Percentiles rank a stretch among this genome's conserved stretches.
phyloP scores from a whole-genome alignment of 2,888 invertebrate species.

The Lepidonotus clava region DNA sequence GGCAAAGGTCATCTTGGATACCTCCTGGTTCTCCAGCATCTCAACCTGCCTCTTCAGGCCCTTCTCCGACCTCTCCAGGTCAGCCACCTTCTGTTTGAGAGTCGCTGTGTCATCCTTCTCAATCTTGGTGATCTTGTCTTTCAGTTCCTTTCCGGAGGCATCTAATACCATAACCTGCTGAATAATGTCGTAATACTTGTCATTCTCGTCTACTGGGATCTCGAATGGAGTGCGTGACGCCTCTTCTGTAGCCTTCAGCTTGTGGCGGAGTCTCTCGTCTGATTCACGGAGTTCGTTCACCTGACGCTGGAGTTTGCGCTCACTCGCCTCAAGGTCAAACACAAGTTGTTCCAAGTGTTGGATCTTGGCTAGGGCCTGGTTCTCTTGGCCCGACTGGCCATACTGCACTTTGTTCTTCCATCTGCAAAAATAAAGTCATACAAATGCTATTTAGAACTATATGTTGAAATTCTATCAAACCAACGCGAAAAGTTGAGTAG shows the following conservation, averaged over 20 bases:
- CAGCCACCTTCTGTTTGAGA: slow-evolving; percentile 54
- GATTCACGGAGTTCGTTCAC: slow-evolving; percentile 67
- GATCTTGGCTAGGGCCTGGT: slow-evolving; percentile 59
- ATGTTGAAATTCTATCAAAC: background rate
- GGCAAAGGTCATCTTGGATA: slow-evolving; percentile 1
- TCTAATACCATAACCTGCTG: slow-evolving; percentile 47
- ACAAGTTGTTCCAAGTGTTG: slow-evolving; percentile 68
- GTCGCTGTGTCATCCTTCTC: slow-evolving; percentile 60
- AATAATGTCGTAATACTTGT: slow-evolving; percentile 54
- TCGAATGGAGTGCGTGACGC: background rate
- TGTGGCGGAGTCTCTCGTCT: slow-evolving; percentile 9
- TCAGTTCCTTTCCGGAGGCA: slow-evolving; percentile 58
- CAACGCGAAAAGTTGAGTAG: too few species aligned
- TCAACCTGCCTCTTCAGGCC: slow-evolving; percentile 59
- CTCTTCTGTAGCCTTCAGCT: slow-evolving; percentile 12
- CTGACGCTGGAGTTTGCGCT: slow-evolving; percentile 70
- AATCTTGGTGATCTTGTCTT: slow-evolving; percentile 61
- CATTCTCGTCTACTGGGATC: slow-evolving; percentile 21
- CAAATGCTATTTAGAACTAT: background rate
- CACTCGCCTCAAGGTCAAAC: slow-evolving; percentile 59
- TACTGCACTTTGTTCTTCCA: slow-evolving; percentile 57
- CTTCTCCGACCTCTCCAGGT: slow-evolving; percentile 61
- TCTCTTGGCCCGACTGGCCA: slow-evolving; percentile 40
- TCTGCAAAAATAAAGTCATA: slow-evolving; percentile 34
- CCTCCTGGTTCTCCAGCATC: slow-evolving; percentile 56